These are phyloP conservation scores for Nomada lathburiana DNA, from an alignment of 2,888 invertebrate species.

Conservation along the genomic window DNA sequence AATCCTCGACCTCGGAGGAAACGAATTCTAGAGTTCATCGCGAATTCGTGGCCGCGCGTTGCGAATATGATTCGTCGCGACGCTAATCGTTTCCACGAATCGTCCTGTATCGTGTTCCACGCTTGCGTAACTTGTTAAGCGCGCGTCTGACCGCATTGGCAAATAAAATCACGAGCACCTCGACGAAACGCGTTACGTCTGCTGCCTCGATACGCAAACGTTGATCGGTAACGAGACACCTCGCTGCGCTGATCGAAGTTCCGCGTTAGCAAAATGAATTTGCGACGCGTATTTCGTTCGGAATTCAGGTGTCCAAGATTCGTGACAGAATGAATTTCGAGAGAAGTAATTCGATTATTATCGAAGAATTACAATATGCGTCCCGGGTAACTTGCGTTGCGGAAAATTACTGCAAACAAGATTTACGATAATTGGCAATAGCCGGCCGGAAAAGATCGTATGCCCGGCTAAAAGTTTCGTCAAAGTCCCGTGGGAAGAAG, in stretches of 20 bases:
- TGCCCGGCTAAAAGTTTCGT: too few relatives aligned
- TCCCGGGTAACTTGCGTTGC: too few relatives aligned
- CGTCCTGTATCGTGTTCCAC: conserved; percentile 31
- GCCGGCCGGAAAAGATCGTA: too few relatives aligned
- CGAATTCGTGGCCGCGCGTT: neutral
- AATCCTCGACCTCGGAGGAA: neutral
- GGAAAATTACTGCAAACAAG: too few relatives aligned
- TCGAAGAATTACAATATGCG: too few relatives aligned
- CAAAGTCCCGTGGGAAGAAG: neutral
- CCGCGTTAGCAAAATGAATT: too few relatives aligned
- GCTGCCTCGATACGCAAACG: neutral
- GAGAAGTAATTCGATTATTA: too few relatives aligned
- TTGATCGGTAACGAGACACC: neutral
- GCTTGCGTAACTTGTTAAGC: conserved; percentile 50
- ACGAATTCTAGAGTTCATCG: neutral
- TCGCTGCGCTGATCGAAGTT: too few relatives aligned
- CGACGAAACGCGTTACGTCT: conserved; percentile 1
- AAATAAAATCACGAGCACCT: conserved; percentile 36
- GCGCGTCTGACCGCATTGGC: conserved; percentile 37
- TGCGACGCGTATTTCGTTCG: too few relatives aligned
- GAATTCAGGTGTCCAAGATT: neutral
- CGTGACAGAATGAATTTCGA: too few relatives aligned
- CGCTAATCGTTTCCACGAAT: conserved; percentile 56
- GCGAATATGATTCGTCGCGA: conserved; percentile 9
- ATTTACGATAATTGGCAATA: too few relatives aligned